phyloP scores from a whole-genome alignment of 2,888 invertebrate species.

The Netelia virgata region DNA sequence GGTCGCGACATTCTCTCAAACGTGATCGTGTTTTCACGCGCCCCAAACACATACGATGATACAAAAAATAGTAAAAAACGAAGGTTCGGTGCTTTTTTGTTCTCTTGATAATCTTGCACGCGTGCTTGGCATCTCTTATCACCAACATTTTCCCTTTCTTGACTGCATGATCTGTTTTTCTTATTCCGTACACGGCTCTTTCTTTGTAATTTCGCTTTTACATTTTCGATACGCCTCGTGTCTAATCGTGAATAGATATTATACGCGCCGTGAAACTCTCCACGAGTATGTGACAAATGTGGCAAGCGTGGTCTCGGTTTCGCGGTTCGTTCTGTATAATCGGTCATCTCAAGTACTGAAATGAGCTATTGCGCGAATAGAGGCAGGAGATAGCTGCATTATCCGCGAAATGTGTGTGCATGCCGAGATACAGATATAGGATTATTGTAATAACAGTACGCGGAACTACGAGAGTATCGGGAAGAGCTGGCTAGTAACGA shows the following conservation, averaged over 20 bases:
- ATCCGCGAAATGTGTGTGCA: conserved; percentile 31
- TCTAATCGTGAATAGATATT: conserved; percentile 3
- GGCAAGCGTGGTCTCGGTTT: conserved; percentile 41
- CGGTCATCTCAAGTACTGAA: conserved; percentile 56
- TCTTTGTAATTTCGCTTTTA: background rate
- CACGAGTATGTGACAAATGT: conserved; percentile 50
- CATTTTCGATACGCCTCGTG: background rate
- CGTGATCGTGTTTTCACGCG: conserved; percentile 70
- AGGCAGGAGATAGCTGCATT: conserved; percentile 32
- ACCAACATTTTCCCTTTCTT: background rate
- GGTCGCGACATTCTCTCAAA: conserved; percentile 74
- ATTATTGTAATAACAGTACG: background rate
- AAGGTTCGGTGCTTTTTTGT: conserved; percentile 80
- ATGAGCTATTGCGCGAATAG: conserved; percentile 49
- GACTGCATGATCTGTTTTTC: background rate
- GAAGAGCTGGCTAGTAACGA: conserved; percentile 38
- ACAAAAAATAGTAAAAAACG: conserved; percentile 62
- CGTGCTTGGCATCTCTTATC: conserved; percentile 56
- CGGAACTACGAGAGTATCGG: conserved; percentile 20
- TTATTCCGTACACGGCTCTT: background rate
- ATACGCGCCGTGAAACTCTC: conserved; percentile 15
- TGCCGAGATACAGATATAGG: background rate
- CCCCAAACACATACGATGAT: conserved; percentile 45
- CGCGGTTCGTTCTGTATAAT: conserved; percentile 47
- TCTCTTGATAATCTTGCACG: conserved; percentile 42